phyloP scores from a whole-genome alignment of 2,113 vertebrate species.

The Myiagra hebetior region DNA sequence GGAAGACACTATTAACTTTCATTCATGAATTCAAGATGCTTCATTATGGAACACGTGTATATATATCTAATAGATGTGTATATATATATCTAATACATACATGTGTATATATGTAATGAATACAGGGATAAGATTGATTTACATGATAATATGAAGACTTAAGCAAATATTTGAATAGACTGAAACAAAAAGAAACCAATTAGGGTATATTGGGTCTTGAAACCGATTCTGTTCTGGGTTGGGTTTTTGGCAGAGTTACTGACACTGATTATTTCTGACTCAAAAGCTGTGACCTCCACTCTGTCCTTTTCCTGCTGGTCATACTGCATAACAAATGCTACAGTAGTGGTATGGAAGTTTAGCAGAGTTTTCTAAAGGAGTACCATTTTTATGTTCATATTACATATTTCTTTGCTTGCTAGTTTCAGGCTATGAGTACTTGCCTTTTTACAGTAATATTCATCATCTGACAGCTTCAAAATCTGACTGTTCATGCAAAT shows the following conservation, averaged over 20 bases:
- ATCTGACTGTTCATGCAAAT: neutral
- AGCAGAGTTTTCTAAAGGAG: neutral
- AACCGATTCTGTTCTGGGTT: neutral
- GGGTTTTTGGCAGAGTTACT: neutral
- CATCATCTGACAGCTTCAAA: neutral
- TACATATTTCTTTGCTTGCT: neutral
- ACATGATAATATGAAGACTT: neutral
- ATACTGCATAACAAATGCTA: neutral
- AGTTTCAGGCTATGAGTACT: neutral
- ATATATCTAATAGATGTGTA: neutral
- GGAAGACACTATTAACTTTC: neutral
- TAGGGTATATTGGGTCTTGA: neutral
- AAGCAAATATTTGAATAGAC: neutral
- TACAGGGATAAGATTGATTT: neutral
- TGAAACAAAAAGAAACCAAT: neutral
- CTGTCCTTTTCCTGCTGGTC: neutral
- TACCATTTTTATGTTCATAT: neutral
- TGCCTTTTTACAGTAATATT: neutral
- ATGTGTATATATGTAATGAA: rapidly evolving
- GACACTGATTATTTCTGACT: neutral
- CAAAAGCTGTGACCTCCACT: neutral
- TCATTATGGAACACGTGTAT: neutral
- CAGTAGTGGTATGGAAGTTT: neutral
- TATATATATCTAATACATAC: rapidly evolving
- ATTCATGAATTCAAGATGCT: neutral